Base-by-base conservation (phyloP, 92 coral and sea anemone genomes). In the Phymanthus crucifer region DNA sequence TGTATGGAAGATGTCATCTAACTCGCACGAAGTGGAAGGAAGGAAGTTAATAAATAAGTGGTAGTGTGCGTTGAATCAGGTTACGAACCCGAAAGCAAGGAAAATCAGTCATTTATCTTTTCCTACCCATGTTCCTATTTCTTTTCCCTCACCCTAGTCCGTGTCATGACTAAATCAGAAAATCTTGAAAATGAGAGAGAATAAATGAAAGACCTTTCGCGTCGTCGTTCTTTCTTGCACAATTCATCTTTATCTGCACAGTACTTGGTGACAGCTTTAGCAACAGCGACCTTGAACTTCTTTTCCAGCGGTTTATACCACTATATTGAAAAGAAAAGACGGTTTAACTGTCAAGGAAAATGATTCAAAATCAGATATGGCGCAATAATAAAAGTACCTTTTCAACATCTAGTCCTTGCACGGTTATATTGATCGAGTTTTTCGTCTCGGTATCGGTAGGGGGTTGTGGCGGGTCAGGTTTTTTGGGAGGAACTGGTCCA, bases 161-260 rank as follows among this genome's bases (percentile, higher is more conserved):
- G 1, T 19, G 23, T 3, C 3, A 54, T 54, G 29, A 54, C 5
- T 3, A 18, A 54, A 54, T 21, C 23, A 19, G 29, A 54, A 19
- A 19, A 19, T 3, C 4, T 12, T 54, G 1, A 54, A 54, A 54
- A 54, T n/a, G n/a, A n/a, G 0, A 5, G 10, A 19, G 8, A 54
- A 5, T 21, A 54, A 54, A 61, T 61, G 13, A 61, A 61, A 61
- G 35, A 61, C 68, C 68, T 61, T 61, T 61, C 68, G 29, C 68
- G 68, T 29, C 14, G 11, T 61, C 17, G 32, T 29, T 61, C 17
- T 2, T 24, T 24, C 68, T 29, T 29, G 19, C 68, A 61, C 34
- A 8, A 33, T 19, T 54, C 27, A 61, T 13, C 33, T 61, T 27
- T 61, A 61, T 4, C 29, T 24, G 36, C 68, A 27, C 68, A 61